Evolutionary conservation across 2,797 vertebrate genomes (phyloP).

Genomic region (Moxostoma hubbsi): DNA sequence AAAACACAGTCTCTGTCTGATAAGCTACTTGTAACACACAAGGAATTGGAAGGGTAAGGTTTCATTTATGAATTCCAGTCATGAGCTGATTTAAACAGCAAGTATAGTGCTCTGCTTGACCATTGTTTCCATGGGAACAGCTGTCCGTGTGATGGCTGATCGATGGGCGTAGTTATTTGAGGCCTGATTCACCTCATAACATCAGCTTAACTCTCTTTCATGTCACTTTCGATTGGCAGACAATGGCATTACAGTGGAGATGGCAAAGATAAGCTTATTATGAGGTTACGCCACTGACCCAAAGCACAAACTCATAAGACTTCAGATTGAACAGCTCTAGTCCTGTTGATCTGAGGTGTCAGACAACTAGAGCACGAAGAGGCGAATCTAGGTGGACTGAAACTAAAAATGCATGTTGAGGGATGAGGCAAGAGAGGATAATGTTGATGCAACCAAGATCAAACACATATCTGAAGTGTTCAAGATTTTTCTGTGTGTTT

Average conservation of each 20-base stretch:
- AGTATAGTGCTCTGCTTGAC: slow-evolving; percentile 60
- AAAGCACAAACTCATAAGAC: background rate
- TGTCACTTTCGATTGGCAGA: slow-evolving; percentile 26
- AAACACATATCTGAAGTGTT: slow-evolving; percentile 15
- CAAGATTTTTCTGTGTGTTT: background rate
- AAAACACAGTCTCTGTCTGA: background rate
- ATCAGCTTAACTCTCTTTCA: slow-evolving; percentile 41
- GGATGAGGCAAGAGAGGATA: slow-evolving; percentile 38
- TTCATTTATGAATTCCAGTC: slow-evolving; percentile 45
- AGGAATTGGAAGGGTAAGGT: background rate
- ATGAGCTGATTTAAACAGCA: slow-evolving; percentile 54
- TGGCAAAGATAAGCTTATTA: slow-evolving; percentile 29
- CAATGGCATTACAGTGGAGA: slow-evolving; percentile 32
- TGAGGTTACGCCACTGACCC: slow-evolving; percentile 5
- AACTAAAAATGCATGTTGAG: slow-evolving; percentile 5
- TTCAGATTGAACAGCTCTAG: slow-evolving; percentile 13
- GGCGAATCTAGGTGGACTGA: background rate
- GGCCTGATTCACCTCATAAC: slow-evolving; percentile 64
- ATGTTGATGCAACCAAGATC: slow-evolving; percentile 17
- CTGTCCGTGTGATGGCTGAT: slow-evolving; percentile 58
- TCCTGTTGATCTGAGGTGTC: slow-evolving; percentile 13
- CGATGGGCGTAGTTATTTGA: slow-evolving; percentile 69
- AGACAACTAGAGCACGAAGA: background rate
- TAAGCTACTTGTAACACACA: background rate
- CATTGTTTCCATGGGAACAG: slow-evolving; percentile 73